Conservation (phyloP, 2,797 vertebrate species). For the Cossypha caffra region DNA sequence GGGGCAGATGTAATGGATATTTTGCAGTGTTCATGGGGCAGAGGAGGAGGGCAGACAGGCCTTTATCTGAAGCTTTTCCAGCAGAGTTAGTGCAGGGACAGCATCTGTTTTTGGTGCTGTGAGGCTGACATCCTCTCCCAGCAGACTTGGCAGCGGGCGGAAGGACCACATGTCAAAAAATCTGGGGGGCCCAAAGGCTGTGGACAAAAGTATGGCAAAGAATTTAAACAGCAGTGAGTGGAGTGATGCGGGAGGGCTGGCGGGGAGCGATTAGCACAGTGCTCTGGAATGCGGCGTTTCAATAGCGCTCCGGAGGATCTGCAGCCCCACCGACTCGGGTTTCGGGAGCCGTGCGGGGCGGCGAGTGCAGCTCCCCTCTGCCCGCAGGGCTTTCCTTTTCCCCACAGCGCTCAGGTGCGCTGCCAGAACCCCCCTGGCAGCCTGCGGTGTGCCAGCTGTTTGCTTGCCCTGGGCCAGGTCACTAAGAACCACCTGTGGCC, state of each 20-base stretch:
- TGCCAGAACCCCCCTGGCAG: not conserved
- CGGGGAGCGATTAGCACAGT: constrained; percentile 19
- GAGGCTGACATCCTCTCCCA: constrained; percentile 9
- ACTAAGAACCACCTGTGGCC: not conserved
- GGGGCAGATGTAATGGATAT: not conserved
- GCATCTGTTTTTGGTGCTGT: constrained; percentile 24
- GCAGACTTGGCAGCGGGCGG: constrained; percentile 20
- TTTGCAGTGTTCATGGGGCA: not conserved
- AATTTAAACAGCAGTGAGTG: not conserved
- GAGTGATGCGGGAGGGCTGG: constrained; percentile 20
- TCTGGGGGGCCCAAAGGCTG: not conserved
- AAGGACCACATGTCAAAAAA: constrained; percentile 35
- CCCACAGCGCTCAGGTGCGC: not conserved
- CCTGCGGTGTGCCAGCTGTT: not conserved
- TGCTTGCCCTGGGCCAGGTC: not conserved
- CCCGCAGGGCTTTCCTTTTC: accelerated
- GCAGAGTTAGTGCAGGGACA: not conserved
- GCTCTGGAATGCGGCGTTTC: constrained; percentile 46
- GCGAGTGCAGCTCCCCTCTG: accelerated
- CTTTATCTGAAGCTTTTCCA: constrained; percentile 5
- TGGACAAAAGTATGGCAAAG: constrained; percentile 35
- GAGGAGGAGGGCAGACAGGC: not conserved
- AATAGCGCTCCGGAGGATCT: constrained; percentile 40
- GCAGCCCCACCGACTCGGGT: constrained; percentile 1
- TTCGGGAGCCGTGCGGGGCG: not conserved